Conservation (phyloP, 1,140 invertebrate species). For the Hestina assimilis region DNA sequence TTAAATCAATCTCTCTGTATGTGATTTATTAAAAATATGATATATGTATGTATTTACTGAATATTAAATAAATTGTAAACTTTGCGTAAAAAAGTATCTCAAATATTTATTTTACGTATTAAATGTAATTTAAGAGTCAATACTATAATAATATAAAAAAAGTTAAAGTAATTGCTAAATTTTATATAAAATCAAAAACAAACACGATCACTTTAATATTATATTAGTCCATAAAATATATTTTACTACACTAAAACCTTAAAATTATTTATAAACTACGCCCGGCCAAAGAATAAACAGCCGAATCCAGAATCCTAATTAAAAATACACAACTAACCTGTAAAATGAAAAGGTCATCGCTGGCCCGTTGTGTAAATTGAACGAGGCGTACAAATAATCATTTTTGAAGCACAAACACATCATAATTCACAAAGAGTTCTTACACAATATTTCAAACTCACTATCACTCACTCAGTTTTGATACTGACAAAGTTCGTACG, state of each 20-base stretch:
- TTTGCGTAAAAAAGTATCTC: no score
- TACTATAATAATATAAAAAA: no score
- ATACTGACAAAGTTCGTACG: conserved; percentile 31
- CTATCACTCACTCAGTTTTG: conserved; percentile 33
- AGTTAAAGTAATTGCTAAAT: no score
- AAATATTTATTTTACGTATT: no score
- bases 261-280: not conserved
- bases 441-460: conserved; percentile 27
- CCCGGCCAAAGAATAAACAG: conserved; percentile 11
- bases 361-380: conserved; percentile 41
- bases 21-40: no score
- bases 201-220: no score
- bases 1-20: no score
- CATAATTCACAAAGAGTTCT: conserved; percentile 31
- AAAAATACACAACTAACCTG: conserved; percentile 66
- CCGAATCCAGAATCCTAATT: conserved; percentile 35
- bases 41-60: no score
- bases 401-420: conserved; percentile 38
- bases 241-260: not conserved
- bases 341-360: conserved; percentile 59
- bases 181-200: no score
- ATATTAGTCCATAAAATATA: no score
- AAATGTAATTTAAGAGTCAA: no score
- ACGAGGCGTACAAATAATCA: conserved; percentile 36
- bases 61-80: no score